Conservation (phyloP, 2,888 invertebrate species). For the Eudemis profundana region DNA sequence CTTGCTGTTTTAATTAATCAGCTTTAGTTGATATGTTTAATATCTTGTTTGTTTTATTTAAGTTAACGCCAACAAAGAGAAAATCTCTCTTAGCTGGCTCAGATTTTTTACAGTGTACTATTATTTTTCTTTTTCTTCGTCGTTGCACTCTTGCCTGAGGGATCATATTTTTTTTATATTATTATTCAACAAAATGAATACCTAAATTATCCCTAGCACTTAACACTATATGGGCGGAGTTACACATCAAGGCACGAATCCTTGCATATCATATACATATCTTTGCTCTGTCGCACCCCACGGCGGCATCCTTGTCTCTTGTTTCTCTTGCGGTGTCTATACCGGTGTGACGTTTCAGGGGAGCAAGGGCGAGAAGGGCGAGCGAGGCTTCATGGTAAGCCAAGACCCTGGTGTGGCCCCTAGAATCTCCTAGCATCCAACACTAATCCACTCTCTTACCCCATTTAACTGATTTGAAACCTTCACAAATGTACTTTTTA, state of each 20-base stretch:
- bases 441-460: constrained; percentile 23
- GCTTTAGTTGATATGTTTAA: too few species aligned
- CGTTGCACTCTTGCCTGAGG: too few species aligned
- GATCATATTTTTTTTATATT: too few species aligned
- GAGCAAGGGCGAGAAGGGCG: constrained; percentile 90
- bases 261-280: constrained; percentile 14
- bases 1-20: too few species aligned
- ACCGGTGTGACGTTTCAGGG: constrained; percentile 85
- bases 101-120: too few species aligned
- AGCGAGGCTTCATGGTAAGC: constrained; percentile 91
- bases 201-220: too few species aligned
- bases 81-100: too few species aligned
- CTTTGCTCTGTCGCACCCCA: constrained; percentile 20
- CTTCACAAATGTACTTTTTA: too few species aligned
- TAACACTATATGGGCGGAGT: constrained; percentile 6
- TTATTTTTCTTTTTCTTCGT: too few species aligned
- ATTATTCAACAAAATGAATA: too few species aligned
- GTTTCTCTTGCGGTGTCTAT: constrained; percentile 51
- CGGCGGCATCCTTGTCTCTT: constrained; percentile 17
- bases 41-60: too few species aligned
- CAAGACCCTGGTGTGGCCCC: constrained; percentile 46
- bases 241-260: constrained; percentile 8
- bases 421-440: constrained; percentile 37
- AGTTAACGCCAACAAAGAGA: too few species aligned
- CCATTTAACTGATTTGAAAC: constrained; percentile 2